phyloP scores from a whole-genome alignment of 2,888 invertebrate genomes.

The Cerastis rubricosa region DNA sequence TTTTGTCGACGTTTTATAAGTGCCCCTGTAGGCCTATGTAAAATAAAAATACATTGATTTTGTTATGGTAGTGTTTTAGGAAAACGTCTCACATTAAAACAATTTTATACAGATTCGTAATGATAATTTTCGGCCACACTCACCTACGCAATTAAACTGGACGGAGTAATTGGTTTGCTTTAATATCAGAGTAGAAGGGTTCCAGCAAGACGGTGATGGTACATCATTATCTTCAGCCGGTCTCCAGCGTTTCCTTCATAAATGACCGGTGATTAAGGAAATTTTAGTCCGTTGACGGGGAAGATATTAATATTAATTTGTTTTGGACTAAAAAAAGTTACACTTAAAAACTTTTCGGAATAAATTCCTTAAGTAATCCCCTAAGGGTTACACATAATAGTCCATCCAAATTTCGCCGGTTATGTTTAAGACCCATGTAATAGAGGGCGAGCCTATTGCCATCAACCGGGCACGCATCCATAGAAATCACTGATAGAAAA shows the following conservation, averaged over 20 bases:
- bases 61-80: no score
- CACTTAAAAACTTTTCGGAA: background rate
- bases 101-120: background rate
- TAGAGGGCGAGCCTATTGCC: no score
- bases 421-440: no score
- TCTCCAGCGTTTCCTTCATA: background rate
- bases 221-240: slow-evolving; percentile 13
- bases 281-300: background rate
- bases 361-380: background rate
- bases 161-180: background rate
- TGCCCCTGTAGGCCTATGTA: no score
- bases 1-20: no score
- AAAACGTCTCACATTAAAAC: background rate
- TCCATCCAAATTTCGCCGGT: no score
- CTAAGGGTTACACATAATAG: no score
- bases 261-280: slow-evolving; percentile 5
- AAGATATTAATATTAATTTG: slow-evolving; percentile 2
- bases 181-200: background rate
- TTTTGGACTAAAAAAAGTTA: background rate
- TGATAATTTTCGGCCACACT: background rate
- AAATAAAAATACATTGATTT: no score
- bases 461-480: no score
- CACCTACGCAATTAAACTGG: slow-evolving; percentile 1
- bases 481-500: no score
- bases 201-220: slow-evolving; percentile 7